These are phyloP conservation scores for Bursaphelenchus okinawaensis DNA, from an alignment of 2,888 invertebrate species.

Conservation along the genomic window DNA sequence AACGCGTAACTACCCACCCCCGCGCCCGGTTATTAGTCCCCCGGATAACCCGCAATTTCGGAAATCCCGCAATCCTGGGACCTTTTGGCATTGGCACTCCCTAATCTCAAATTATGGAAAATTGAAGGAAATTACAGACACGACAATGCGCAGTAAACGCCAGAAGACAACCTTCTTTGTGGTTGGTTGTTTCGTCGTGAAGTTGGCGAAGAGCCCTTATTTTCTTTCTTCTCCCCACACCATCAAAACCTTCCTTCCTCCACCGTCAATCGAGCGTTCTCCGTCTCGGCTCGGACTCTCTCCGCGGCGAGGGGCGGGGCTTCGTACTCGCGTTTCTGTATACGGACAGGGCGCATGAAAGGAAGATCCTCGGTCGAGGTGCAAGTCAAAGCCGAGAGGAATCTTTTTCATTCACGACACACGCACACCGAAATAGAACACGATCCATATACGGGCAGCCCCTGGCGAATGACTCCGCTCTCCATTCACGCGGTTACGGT, in stretches of 20 bases:
- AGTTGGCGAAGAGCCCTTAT: neutral
- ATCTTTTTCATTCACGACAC: neutral
- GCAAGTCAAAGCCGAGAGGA: neutral
- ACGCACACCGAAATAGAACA: neutral
- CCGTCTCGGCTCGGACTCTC: neutral
- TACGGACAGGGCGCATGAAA: neutral
- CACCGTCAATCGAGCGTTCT: neutral
- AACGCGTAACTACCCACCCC: neutral
- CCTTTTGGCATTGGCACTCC: neutral
- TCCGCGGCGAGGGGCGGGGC: neutral
- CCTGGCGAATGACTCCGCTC: neutral
- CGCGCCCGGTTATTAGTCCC: neutral
- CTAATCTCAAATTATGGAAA: neutral
- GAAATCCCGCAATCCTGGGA: neutral
- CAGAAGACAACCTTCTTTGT: neutral
- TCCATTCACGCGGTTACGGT: neutral
- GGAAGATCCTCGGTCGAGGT: neutral
- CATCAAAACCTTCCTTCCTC: neutral
- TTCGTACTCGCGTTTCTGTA: neutral
- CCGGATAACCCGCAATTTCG: neutral
- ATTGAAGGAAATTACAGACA: neutral
- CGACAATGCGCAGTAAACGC: neutral
- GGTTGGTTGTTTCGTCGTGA: neutral
- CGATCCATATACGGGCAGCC: neutral
- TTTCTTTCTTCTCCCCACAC: neutral